phyloP scores from a whole-genome alignment of 92 coral and sea anemone genomes.

The Parazoanthus swiftii region DNA sequence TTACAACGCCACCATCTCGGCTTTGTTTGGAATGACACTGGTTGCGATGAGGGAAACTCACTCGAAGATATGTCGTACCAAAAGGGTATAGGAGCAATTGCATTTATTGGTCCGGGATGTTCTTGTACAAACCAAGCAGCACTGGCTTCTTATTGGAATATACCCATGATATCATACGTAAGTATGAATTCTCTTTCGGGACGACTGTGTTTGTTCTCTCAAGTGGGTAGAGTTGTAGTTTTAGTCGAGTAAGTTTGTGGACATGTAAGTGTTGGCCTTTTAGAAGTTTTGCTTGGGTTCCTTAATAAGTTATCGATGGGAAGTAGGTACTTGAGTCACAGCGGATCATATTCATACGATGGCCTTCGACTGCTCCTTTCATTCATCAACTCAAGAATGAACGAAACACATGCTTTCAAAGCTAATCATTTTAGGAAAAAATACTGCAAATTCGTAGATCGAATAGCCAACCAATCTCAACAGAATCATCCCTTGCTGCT shows the following conservation, averaged over 20 bases:
- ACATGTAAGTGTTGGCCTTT: neutral
- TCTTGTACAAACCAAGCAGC: constrained; percentile 72
- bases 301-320: neutral
- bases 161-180: constrained; percentile 92
- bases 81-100: constrained; percentile 57
- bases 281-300: neutral
- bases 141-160: constrained; percentile 69
- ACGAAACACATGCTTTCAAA: neutral
- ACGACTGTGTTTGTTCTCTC: neutral
- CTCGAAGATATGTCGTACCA: constrained; percentile 47
- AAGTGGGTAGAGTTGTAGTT: constrained; percentile 3
- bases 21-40: constrained; percentile 52
- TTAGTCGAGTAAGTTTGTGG: neutral
- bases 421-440: neutral
- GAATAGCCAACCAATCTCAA: neutral
- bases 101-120: constrained; percentile 87
- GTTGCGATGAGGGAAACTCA: constrained; percentile 42
- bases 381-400: no score
- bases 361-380: neutral
- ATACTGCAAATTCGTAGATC: neutral
- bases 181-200: constrained; percentile 50
- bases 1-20: constrained; percentile 52
- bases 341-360: neutral
- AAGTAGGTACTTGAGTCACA: neutral
- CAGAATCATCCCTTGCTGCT: neutral